A percentile compares a stretch with the other conserved stretches of the same genome.
These are phyloP conservation scores for Coreoperca whiteheadi DNA, from an alignment of 2,113 vertebrate species.

Conservation along the genomic window DNA sequence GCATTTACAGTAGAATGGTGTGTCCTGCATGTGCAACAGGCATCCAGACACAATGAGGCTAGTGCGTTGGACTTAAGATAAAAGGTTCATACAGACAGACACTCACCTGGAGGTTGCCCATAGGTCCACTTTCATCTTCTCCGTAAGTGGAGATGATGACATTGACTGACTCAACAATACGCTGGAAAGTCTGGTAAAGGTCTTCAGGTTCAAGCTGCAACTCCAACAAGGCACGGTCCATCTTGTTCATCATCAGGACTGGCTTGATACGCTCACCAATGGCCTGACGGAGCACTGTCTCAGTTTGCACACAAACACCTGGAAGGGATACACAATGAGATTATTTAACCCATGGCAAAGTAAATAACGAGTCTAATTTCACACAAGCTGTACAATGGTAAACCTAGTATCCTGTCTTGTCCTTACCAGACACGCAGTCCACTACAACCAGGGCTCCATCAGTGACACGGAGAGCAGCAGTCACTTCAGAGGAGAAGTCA, in stretches of 20 bases:
- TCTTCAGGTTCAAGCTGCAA: constrained; percentile 93
- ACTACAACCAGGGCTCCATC: constrained; percentile 97
- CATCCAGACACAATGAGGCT: too few species aligned
- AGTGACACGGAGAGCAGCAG: constrained; percentile 95
- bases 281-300: constrained; percentile 96
- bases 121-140: constrained; percentile 92
- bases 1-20: neutral
- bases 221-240: constrained; percentile 96
- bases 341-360: neutral
- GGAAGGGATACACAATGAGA: neutral
- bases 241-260: constrained; percentile 99
- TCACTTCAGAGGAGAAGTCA: constrained; percentile 98
- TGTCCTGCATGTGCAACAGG: too few species aligned
- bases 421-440: constrained; percentile 96
- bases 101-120: constrained; percentile 95
- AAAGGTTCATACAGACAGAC: neutral
- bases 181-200: constrained; percentile 96
- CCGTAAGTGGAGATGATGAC: constrained; percentile 97
- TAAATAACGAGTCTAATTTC: neutral
- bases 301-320: constrained; percentile 97
- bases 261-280: constrained; percentile 96
- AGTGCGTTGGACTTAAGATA: neutral
- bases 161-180: constrained; percentile 95
- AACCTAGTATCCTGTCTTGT: neutral
- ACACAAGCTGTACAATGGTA: neutral